These are phyloP conservation scores for Ammodytes dubius DNA, from an alignment of 2,113 vertebrate species.

Conservation along the genomic window DNA sequence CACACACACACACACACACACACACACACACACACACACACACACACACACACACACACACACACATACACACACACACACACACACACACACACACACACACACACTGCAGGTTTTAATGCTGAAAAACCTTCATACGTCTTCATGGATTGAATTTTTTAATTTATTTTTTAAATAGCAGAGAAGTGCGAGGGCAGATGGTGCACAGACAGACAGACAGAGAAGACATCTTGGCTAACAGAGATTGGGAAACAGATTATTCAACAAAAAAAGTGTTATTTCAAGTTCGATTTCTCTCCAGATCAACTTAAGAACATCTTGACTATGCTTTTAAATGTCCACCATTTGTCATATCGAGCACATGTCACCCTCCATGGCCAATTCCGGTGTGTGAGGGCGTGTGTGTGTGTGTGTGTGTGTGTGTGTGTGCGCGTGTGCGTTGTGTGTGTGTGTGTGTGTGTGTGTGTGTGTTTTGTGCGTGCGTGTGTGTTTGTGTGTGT, in stretches of 20 bases:
- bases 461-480: too few relatives aligned
- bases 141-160: slow-evolving; percentile 2
- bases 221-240: slow-evolving; percentile 17
- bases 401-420: too few relatives aligned
- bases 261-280: not conserved
- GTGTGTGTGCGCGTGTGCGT: too few relatives aligned
- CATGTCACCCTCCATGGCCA: slow-evolving; percentile 1
- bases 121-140: not conserved
- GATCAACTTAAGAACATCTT: slow-evolving; percentile 22
- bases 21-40: too few relatives aligned
- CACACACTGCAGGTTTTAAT: too few relatives aligned
- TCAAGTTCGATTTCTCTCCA: slow-evolving; percentile 10
- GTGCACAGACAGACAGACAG: slow-evolving; percentile 23
- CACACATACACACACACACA: too few relatives aligned
- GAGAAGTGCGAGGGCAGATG: slow-evolving; percentile 25
- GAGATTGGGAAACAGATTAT: slow-evolving; percentile 2
- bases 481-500: not conserved
- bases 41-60: too few relatives aligned
- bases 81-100: too few relatives aligned
- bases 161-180: slow-evolving; percentile 6
- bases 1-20: too few relatives aligned
- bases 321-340: not conserved
- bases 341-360: slow-evolving; percentile 4
- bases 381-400: not conserved
- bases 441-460: too few relatives aligned